Evolutionary conservation across 2,113 vertebrate species (phyloP), one percentile per base, ranked within the genome.

Genomic region (Anthoscopus minutus): DNA sequence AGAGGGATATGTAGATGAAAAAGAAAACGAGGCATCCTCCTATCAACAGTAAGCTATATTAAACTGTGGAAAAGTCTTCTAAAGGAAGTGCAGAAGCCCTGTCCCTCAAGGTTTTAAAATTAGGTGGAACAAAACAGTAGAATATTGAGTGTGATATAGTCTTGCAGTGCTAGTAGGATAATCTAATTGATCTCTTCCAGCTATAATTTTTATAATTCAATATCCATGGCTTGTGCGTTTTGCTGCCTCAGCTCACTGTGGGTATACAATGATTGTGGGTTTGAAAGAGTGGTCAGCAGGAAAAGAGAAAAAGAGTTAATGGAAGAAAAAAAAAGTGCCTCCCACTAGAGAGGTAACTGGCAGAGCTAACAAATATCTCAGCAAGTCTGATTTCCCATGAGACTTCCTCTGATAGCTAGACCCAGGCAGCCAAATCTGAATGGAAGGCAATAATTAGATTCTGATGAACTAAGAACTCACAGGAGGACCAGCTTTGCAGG

Each of bases 381-480:
- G 89, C 86, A 95, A 82, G 80, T 80, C 82, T 96, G 97, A 97
- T 98, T 97, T 98, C 96, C 97, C 97, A 72, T 31, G 89, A 94
- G 96, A 37, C 37, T 44, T 37, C 22, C 79, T 95, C 91, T 81
- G 95, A 97, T 94, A 35, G 7, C 78, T 54, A 72, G 82, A 92
- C 66, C 84, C 94, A 86, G 90, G 89, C 87, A 96, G 87, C 33
- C 51, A 61, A 89, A 97, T 91, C 83, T 72, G 91, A 97, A 97
- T 93, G 92, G 93, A 97, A 97, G 92, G 85, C 89, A 96, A 97
- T 97, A 97, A 98, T 98, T 98, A 97, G 84, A 96, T 96, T 96
- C 92, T 96, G 96, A 97, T 95, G 96, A 98, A 95, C 92, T 93
- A 97, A 96, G 81, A 88, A 60, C 69, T 83, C 97, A 96, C 84